Percentiles rank a stretch among this genome's conserved stretches.
Conservation (phyloP, 2,888 invertebrate genomes). For the Drosophila maculinotata region DNA sequence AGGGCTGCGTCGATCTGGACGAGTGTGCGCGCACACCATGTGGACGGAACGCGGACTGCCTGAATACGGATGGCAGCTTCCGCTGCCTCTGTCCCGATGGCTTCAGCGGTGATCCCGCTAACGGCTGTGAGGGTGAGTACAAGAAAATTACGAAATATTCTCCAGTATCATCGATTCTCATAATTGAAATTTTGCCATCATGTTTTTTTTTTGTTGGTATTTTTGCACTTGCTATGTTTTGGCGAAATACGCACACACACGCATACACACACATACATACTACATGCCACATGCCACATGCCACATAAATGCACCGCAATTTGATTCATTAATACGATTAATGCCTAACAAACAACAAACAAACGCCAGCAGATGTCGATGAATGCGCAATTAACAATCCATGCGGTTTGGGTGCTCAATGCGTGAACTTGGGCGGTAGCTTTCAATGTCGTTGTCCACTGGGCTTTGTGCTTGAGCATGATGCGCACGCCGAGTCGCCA, state of each 20-base stretch:
- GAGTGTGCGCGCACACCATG: slow-evolving; percentile 91
- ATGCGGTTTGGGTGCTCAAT: slow-evolving; percentile 90
- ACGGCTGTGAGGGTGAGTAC: slow-evolving; percentile 86
- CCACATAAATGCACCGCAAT: slow-evolving; percentile 52
- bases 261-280: slow-evolving; percentile 33
- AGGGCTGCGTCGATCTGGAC: slow-evolving; percentile 90
- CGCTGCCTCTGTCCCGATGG: slow-evolving; percentile 94
- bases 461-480: slow-evolving; percentile 88
- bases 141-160: not conserved
- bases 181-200: slow-evolving; percentile 45
- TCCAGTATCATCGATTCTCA: slow-evolving; percentile 46
- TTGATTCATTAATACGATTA: slow-evolving; percentile 63
- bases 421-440: slow-evolving; percentile 91
- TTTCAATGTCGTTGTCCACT: slow-evolving; percentile 90
- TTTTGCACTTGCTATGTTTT: slow-evolving; percentile 46
- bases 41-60: slow-evolving; percentile 92
- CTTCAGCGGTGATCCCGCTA: slow-evolving; percentile 91
- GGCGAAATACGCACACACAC: slow-evolving; percentile 38
- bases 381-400: slow-evolving; percentile 88
- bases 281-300: slow-evolving; percentile 33
- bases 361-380: slow-evolving; percentile 88
- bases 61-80: slow-evolving; percentile 91
- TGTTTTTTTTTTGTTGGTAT: slow-evolving; percentile 27
- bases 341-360: slow-evolving; percentile 54
- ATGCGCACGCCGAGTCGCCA: slow-evolving; percentile 57